Conservation (phyloP, 2,888 invertebrate genomes). For the Bimastos eiseni region DNA sequence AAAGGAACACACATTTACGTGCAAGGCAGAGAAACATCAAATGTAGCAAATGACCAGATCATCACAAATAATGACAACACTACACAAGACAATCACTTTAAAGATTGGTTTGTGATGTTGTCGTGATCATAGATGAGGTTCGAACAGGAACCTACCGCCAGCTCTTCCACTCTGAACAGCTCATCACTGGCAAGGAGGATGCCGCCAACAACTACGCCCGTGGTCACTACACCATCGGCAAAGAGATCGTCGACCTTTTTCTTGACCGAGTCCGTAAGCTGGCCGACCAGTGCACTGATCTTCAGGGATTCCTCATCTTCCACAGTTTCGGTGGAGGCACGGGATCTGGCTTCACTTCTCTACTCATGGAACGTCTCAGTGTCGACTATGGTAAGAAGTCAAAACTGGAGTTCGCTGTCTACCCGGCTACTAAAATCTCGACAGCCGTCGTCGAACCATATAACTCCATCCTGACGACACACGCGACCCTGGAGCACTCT, state of each 20-base stretch:
- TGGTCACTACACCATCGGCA: conserved; percentile 85
- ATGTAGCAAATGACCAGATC: too few species aligned
- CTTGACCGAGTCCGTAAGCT: conserved; percentile 74
- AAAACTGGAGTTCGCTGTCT: conserved; percentile 83
- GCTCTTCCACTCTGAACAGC: conserved; percentile 55
- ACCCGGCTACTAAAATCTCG: conserved; percentile 85
- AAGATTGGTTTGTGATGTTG: neutral
- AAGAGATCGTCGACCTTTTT: conserved; percentile 75
- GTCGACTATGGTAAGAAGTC: conserved; percentile 84
- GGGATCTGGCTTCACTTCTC: conserved; percentile 84
- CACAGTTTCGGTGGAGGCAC: conserved; percentile 87
- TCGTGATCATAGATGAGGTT: conserved; percentile 65
- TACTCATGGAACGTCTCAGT: conserved; percentile 79
- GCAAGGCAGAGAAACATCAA: too few species aligned
- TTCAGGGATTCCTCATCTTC: conserved; percentile 81
- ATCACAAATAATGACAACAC: neutral
- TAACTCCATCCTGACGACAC: conserved; percentile 86
- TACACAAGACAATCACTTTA: neutral
- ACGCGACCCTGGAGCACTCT: conserved; percentile 86
- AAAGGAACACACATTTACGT: too few species aligned
- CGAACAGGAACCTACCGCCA: conserved; percentile 69
- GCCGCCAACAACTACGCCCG: conserved; percentile 78
- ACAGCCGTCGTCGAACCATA: conserved; percentile 76
- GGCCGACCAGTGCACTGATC: conserved; percentile 78
- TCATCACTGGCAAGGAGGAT: conserved; percentile 75